These are phyloP conservation scores for Dromococcyx pavoninus DNA, from an alignment of 2,797 vertebrate genomes.

Conservation along the genomic window DNA sequence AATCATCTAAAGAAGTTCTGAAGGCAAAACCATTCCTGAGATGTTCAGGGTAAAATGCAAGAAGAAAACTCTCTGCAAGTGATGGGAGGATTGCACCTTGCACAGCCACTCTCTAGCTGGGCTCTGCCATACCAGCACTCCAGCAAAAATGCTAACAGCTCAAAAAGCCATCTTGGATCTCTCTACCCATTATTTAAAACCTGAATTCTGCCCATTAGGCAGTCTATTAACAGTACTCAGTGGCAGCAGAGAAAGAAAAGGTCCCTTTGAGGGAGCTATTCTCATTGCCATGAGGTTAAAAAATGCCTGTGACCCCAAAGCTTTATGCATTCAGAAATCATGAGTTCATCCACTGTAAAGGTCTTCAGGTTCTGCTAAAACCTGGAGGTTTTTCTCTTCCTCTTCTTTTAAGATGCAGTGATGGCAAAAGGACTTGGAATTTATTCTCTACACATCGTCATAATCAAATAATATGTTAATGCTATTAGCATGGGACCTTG, in stretches of 20 bases:
- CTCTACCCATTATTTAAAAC: background rate
- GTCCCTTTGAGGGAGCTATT: background rate
- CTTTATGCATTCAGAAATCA: conserved; percentile 23
- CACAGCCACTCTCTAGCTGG: background rate
- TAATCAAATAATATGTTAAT: conserved; percentile 68
- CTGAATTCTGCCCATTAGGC: background rate
- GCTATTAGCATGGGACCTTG: conserved; percentile 56
- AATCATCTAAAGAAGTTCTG: background rate
- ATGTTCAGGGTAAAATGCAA: background rate
- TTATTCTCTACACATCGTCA: conserved; percentile 38
- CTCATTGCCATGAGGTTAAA: background rate
- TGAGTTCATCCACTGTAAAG: background rate
- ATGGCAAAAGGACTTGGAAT: conserved; percentile 31
- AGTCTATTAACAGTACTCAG: background rate
- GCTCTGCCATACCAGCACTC: background rate
- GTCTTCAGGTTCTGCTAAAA: background rate
- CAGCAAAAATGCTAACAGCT: background rate
- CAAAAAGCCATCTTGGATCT: background rate
- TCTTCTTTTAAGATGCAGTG: conserved; percentile 19
- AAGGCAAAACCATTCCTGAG: background rate
- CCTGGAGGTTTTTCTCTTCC: background rate
- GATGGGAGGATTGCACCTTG: background rate
- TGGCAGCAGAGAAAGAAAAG: conserved; percentile 11
- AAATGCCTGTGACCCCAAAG: background rate
- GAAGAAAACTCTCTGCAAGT: background rate